A percentile compares a stretch with the other conserved stretches of the same genome.
Evolutionary conservation across 2,797 vertebrate species (phyloP).

Genomic region (Aulostomus chinensis): DNA sequence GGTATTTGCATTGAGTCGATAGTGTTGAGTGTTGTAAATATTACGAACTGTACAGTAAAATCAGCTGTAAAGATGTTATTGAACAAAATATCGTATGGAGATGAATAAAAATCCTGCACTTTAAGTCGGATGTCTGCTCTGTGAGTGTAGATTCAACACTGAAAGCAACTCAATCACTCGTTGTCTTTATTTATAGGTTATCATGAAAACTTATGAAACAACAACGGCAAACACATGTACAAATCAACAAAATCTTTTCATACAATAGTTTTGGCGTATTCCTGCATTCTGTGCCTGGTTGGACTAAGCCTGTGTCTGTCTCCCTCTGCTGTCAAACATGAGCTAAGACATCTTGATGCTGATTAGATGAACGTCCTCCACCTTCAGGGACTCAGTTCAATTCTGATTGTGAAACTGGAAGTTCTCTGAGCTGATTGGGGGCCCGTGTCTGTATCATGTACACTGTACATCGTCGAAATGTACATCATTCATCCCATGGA

Average conservation of each 20-base stretch:
- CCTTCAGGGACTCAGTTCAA: neutral
- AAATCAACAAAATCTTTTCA: conserved; percentile 43
- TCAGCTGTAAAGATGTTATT: conserved; percentile 36
- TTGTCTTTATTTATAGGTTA: conserved; percentile 48
- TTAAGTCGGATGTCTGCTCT: conserved; percentile 15
- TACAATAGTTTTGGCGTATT: conserved; percentile 35
- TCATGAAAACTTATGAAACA: conserved; percentile 36
- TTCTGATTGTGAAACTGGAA: neutral
- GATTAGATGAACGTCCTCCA: neutral
- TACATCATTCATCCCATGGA: neutral
- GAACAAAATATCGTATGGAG: conserved; percentile 40
- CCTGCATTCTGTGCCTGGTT: too few species aligned
- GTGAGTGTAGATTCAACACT: neutral
- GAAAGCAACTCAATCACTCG: conserved; percentile 2
- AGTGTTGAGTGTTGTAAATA: conserved; percentile 40
- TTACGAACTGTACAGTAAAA: conserved; percentile 12
- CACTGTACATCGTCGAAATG: too few species aligned
- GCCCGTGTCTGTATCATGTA: neutral
- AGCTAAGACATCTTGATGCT: conserved; percentile 16
- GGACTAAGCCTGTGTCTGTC: conserved; percentile 29
- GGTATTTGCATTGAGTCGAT: conserved; percentile 32
- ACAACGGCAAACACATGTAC: conserved; percentile 47
- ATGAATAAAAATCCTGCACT: conserved; percentile 64
- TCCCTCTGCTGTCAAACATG: conserved; percentile 55
- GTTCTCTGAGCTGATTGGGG: conserved; percentile 6